Base-by-base conservation (phyloP, 2,888 invertebrate genomes). In the Oligia fasciuncula region DNA sequence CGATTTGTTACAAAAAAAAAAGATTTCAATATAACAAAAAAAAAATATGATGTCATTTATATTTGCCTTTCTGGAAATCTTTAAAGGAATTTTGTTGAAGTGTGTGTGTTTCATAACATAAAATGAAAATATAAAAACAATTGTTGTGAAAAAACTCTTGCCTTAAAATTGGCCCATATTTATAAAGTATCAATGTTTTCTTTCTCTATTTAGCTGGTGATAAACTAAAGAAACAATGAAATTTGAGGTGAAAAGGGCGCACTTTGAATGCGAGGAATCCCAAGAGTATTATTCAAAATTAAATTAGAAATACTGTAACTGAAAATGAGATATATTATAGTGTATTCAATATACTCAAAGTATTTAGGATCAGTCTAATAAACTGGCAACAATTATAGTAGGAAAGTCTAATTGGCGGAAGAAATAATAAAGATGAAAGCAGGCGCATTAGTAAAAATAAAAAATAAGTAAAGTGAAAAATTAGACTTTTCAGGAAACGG, bases 401-500 rank as follows among this genome's bases (percentile, higher is more conserved):
- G 23, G 35, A 29, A 67, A 35, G 46, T 49, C 11, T 54, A 79
- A 78, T 46, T 79, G 4, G 4, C 40, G 60, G n/a, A 43, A 62
- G 51, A 77, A 70, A 65, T n/a, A 65, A n/a, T 76, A 3, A 57
- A 69, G 2, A 35, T 57, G 23, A 46, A 83, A 14, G 9, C 29
- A 71, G 40, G 57, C 57, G 40, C 63, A 43, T 35, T 5, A 46
- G 23, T 14, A 14, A 35, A 60, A 67, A 6, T n/a, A 13, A 74
- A n/a, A 5, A 40, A 66, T 40, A 23, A 2, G 5, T 17, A 23
- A 71, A 9, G 14, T n/a, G 14, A 29, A 69, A 85, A 73, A 76
- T 49, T 43, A 60, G 83, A 57, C 65, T 69, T 80, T 84, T 70
- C 63, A 72, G 9, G 68, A 75, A 81, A 77, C 70, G 67, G 60